Evolutionary conservation across 2,797 vertebrate species (phyloP).

Genomic region (Chelmon rostratus): DNA sequence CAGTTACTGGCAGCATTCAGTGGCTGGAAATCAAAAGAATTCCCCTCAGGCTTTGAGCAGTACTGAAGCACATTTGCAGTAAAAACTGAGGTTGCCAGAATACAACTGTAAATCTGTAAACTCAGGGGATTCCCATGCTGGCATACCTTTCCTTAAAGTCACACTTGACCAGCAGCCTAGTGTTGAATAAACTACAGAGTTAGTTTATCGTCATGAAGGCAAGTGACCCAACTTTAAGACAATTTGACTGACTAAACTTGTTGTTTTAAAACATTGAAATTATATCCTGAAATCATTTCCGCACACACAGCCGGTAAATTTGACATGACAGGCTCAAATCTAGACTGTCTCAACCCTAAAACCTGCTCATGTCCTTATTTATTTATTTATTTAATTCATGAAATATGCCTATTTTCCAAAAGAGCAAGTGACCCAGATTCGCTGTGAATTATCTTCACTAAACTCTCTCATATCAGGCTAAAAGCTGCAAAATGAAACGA

Average conservation of each 20-base stretch:
- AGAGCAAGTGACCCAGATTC: background rate
- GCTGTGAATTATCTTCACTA: background rate
- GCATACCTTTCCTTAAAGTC: background rate
- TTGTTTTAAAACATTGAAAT: too few relatives aligned
- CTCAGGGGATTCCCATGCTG: background rate
- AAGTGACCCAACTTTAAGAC: background rate
- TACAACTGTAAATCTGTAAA: background rate
- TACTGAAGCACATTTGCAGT: background rate
- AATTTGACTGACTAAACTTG: background rate
- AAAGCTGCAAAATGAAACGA: background rate
- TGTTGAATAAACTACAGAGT: background rate
- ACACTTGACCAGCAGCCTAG: too few relatives aligned
- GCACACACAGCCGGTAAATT: too few relatives aligned
- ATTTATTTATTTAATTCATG: too few relatives aligned
- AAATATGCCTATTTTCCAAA: background rate
- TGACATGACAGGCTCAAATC: too few relatives aligned
- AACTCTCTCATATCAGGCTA: background rate
- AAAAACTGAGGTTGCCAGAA: background rate
- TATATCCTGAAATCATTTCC: too few relatives aligned
- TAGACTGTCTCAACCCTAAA: too few relatives aligned
- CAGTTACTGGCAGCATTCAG: background rate
- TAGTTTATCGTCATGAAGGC: background rate
- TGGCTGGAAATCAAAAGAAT: background rate
- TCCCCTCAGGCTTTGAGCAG: accelerated
- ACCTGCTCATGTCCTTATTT: too few relatives aligned